Percentiles rank a stretch among this genome's conserved stretches.
phyloP scores from a whole-genome alignment of 2,113 vertebrate genomes.

The Fulica atra region DNA sequence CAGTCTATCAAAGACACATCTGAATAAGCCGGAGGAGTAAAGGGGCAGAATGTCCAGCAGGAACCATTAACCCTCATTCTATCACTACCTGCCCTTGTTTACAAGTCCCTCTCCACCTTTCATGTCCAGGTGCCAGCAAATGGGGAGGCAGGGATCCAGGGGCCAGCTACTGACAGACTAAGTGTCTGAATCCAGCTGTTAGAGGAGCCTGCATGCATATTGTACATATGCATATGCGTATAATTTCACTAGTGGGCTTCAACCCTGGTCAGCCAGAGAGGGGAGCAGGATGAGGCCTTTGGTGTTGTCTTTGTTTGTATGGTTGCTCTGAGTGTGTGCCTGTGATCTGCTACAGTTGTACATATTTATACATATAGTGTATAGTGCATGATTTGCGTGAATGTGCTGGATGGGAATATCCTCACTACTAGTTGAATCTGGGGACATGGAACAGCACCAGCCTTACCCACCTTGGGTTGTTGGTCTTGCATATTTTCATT shows the following conservation, averaged over 20 bases:
- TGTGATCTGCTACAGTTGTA: neutral
- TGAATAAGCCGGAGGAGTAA: neutral
- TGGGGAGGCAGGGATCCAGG: no score
- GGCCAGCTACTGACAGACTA: no score
- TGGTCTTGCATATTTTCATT: neutral
- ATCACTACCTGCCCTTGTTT: no score
- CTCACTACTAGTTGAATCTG: neutral
- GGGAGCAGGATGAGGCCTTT: neutral
- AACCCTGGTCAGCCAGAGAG: neutral
- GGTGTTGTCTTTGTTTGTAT: neutral
- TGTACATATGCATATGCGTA: no score
- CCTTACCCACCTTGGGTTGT: rapidly evolving
- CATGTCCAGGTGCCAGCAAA: neutral
- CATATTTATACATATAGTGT: neutral
- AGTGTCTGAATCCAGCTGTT: no score
- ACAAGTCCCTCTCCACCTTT: no score
- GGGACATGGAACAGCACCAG: neutral
- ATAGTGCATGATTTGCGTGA: neutral
- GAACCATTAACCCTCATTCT: neutral
- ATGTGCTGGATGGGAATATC: neutral
- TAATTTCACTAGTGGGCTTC: no score
- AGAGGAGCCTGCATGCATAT: no score
- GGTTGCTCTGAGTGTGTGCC: neutral
- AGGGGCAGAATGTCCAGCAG: neutral
- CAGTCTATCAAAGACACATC: neutral